These are phyloP conservation scores for Cheirogaleus medius DNA, from an alignment of 2,113 vertebrate genomes.

Conservation along the genomic window DNA sequence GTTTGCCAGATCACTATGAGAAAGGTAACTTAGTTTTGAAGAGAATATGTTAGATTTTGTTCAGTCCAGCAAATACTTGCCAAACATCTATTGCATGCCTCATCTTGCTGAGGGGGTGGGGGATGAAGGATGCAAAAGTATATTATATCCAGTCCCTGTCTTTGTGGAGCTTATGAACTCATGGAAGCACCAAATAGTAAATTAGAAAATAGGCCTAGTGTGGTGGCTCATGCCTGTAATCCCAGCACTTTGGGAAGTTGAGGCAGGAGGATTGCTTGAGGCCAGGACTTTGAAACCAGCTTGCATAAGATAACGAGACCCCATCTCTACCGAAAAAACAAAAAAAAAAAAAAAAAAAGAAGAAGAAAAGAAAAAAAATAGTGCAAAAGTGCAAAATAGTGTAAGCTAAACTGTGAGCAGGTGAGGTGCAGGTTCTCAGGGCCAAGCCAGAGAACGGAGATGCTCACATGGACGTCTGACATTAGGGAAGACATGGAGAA, in stretches of 20 bases:
- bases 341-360: neutral
- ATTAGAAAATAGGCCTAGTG: neutral
- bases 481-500: neutral
- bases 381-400: neutral
- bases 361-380: neutral
- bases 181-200: neutral
- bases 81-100: neutral
- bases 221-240: no score
- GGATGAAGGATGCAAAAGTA: neutral
- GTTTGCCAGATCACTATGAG: neutral
- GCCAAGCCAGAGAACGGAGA: neutral
- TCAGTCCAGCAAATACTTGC: neutral
- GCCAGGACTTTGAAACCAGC: no score
- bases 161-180: neutral
- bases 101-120: neutral
- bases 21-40: neutral
- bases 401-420: neutral
- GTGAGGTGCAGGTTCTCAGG: neutral
- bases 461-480: accelerated
- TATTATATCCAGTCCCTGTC: neutral
- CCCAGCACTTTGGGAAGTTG: no score
- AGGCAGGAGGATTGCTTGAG: no score
- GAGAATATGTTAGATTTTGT: neutral
- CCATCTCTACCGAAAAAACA: neutral
- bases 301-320: no score